These are phyloP conservation scores for Malurus cyaneus DNA, from an alignment of 2,113 vertebrate species.

Conservation along the genomic window DNA sequence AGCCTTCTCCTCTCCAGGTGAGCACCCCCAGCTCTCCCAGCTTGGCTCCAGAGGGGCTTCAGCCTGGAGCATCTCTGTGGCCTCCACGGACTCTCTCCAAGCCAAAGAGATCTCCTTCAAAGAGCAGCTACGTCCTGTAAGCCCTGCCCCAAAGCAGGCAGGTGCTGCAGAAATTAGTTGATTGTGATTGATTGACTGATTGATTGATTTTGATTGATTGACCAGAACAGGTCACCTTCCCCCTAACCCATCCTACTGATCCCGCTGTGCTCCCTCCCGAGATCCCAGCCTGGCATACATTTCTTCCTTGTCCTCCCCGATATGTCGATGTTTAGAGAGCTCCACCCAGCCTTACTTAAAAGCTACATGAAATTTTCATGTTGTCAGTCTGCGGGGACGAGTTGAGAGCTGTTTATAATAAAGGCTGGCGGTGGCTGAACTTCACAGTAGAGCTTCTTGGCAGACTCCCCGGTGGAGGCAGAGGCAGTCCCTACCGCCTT, in stretches of 20 bases:
- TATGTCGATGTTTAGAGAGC: neutral
- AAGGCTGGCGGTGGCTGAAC: constrained; percentile 1
- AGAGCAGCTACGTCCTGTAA: neutral
- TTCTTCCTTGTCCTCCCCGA: neutral
- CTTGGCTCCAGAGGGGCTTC: neutral
- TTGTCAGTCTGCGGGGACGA: neutral
- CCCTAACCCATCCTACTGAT: neutral
- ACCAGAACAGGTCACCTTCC: neutral
- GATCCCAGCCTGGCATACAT: neutral
- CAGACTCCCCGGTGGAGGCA: neutral
- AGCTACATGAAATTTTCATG: constrained; percentile 22
- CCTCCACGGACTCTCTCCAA: neutral
- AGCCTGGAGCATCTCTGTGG: neutral
- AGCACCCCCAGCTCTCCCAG: neutral
- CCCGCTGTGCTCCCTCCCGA: neutral
- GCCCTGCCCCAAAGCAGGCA: neutral
- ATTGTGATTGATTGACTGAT: neutral
- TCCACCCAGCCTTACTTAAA: neutral
- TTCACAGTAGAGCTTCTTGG: neutral
- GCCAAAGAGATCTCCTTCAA: neutral
- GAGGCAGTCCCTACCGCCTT: neutral
- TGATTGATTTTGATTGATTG: no score
- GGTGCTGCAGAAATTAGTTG: neutral
- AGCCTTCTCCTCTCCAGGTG: neutral
- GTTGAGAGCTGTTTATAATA: constrained; percentile 4